These are phyloP conservation scores for Chrysina gloriosa DNA, from an alignment of 2,888 invertebrate species.

Conservation along the genomic window DNA sequence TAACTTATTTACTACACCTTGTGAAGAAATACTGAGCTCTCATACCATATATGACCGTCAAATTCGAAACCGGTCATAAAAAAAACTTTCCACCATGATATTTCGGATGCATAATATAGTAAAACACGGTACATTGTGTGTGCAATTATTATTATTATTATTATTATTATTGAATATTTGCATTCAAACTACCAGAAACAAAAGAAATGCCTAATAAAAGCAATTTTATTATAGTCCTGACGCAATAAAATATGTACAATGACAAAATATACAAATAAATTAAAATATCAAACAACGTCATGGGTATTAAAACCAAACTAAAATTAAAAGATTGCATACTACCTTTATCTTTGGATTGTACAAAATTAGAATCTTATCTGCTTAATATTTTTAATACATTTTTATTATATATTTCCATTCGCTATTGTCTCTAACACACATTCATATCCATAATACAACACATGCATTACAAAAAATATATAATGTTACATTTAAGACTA, in stretches of 20 bases:
- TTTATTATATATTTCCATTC: conserved; percentile 45
- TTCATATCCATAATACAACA: conserved; percentile 51
- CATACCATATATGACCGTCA: no score
- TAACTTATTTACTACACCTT: no score
- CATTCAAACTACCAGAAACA: conserved; percentile 1
- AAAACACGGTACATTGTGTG: not conserved
- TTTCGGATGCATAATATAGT: no score
- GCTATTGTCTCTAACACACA: conserved; percentile 54
- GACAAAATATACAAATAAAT: conserved; percentile 48
- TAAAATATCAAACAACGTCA: conserved; percentile 39
- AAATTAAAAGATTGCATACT: conserved; percentile 47
- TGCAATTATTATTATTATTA: no score
- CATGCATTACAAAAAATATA: conserved; percentile 56
- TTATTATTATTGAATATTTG: conserved; percentile 21
- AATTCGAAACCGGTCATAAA: no score
- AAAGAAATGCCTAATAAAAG: conserved; percentile 40
- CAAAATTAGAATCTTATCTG: conserved; percentile 61
- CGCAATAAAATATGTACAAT: conserved; percentile 48
- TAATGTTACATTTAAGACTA: conserved; percentile 43
- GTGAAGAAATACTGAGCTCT: no score
- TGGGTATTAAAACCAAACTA: conserved; percentile 23
- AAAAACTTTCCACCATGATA: no score
- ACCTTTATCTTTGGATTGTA: conserved; percentile 64
- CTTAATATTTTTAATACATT: conserved; percentile 51
- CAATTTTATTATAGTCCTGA: conserved; percentile 43